Evolutionary conservation across 2,888 invertebrate genomes (phyloP), one percentile per base, ranked within the genome.

Genomic region (Sarcophaga carnaria): DNA sequence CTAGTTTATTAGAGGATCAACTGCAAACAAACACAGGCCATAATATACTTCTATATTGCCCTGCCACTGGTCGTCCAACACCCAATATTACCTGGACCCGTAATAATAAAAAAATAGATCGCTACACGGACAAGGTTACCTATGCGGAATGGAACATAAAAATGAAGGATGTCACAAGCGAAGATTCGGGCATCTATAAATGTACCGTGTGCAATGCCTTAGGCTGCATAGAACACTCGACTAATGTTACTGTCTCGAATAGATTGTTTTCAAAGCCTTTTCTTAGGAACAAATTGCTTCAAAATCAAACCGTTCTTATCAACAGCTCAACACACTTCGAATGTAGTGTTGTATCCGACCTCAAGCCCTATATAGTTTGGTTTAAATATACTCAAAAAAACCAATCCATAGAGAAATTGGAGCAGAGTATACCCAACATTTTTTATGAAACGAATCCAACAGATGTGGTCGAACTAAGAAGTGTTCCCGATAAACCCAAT

Each of bases 1-100:
- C 85, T 0, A 79, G 85, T n/a, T 80, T 75, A 47, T 62, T 91
- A 17, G 78, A 88, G 0, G 78, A 71, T 45, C 88, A 88, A 6
- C 72, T 91, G 60, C 89, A 96, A 88, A 97, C 96, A 91, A 97
- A 97, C 0, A 96, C 97, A 8, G 97, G 97, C 0, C 96, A 96
- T 89, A 96, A 95, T 90, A 94, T 96, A 10, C 95, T 95, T 89
- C 93, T 98, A 6, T 95, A 95, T 10, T 89, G 89, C 45, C 82
- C 95, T 74, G 96, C 95, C 6, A 77, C 59, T 91, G 97, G 97
- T 4, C 95, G 96, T 90, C 98, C 98, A 0, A 93, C 94, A 75
- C 97, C 98, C 2, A 97, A 96, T 91, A 96, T 98, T 87, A 96
- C 96, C 1, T 98, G 98, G 98, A 95, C 95, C 72, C 97, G 97